Evolutionary conservation across 2,113 vertebrate genomes (phyloP).

Genomic region (Hydropotes inermis): DNA sequence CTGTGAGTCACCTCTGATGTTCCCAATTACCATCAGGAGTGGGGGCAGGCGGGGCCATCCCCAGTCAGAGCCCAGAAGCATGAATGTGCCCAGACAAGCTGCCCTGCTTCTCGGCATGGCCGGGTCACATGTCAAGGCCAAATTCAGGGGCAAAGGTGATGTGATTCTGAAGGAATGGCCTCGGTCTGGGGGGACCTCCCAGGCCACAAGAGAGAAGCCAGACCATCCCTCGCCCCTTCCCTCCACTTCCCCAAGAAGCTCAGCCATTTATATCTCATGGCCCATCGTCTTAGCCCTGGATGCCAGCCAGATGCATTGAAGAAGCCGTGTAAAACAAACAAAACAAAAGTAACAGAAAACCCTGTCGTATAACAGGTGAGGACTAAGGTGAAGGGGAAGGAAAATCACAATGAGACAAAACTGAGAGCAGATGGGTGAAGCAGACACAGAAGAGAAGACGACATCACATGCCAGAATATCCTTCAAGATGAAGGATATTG

Average conservation of each 20-base stretch:
- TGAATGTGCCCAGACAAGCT: constrained; percentile 46
- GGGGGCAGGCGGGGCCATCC: constrained; percentile 46
- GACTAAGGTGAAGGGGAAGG: neutral
- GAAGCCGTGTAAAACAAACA: neutral
- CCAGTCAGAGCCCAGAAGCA: neutral
- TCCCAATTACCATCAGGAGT: constrained; percentile 11
- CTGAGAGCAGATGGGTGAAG: rapidly evolving
- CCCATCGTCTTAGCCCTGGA: too few relatives aligned
- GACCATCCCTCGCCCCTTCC: rapidly evolving
- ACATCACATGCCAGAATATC: rapidly evolving
- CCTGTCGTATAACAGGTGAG: rapidly evolving
- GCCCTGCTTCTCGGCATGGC: neutral
- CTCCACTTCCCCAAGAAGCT: rapidly evolving
- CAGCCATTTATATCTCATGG: rapidly evolving
- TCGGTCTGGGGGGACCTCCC: neutral
- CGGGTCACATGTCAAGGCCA: neutral
- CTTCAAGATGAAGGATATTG: too few relatives aligned
- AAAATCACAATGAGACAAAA: rapidly evolving
- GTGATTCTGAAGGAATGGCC: neutral
- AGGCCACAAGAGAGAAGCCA: neutral
- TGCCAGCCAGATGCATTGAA: rapidly evolving
- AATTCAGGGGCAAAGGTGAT: neutral
- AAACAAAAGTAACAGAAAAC: too few relatives aligned
- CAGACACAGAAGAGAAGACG: rapidly evolving
- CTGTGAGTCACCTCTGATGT: constrained; percentile 47